These are phyloP conservation scores for Apostichopus leukothele DNA, from an alignment of 53 echinoderm and acorn worm species.

Conservation along the genomic window DNA sequence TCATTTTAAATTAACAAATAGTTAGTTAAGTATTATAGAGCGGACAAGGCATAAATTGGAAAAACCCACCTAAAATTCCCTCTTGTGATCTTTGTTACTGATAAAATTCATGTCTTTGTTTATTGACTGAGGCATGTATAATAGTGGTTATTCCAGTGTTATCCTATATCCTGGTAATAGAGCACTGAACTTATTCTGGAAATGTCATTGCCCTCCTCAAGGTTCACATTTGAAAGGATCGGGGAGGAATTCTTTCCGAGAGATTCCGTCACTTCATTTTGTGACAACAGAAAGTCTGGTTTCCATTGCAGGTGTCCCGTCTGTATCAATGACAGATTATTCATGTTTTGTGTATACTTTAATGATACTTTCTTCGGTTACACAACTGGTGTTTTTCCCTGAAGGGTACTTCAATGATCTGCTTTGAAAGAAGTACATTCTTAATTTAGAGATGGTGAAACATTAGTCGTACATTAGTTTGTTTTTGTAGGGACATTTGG, in stretches of 20 bases:
- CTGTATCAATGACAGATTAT: neutral
- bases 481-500: too few relatives aligned
- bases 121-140: neutral
- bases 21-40: neutral
- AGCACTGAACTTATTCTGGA: neutral
- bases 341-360: constrained; percentile 1
- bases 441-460: too few relatives aligned
- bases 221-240: neutral
- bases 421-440: too few relatives aligned
- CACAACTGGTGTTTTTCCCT: neutral
- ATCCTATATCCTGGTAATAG: neutral
- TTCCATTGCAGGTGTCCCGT: constrained; percentile 4
- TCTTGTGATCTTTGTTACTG: neutral
- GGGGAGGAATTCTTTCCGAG: too few relatives aligned
- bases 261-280: neutral
- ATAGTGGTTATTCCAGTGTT: neutral
- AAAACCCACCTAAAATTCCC: neutral
- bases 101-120: neutral
- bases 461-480: too few relatives aligned
- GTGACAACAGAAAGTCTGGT: neutral
- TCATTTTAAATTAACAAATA: neutral
- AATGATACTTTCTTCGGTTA: constrained; percentile 8
- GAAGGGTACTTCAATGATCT: too few relatives aligned
- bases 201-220: constrained; percentile 23
- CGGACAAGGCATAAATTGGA: neutral